Percentiles rank a stretch among this genome's conserved stretches.
Conservation (phyloP, 2,113 vertebrate species). For the Bos taurus region ARS-UCD2.0 NC_037341.1:77960001-77960500, state of each 20-base stretch:
- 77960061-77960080: neutral
- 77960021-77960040: neutral
- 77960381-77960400: neutral
- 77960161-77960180: neutral
- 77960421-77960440: neutral
- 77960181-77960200: neutral
- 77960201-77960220: neutral
- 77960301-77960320: neutral
- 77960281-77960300: neutral
- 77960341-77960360: neutral
- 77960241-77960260: neutral
- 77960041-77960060: accelerated
- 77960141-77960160: neutral
- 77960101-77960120: neutral
- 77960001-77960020: neutral
- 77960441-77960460: neutral
- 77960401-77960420: neutral
- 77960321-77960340: neutral
- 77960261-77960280: neutral
- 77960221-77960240: neutral
- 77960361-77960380: neutral
- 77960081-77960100: neutral
- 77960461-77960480: neutral
- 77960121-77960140: neutral
- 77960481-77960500: neutral